These are phyloP conservation scores for Osmerus mordax DNA, from an alignment of 2,113 vertebrate genomes.

Conservation along the genomic window DNA sequence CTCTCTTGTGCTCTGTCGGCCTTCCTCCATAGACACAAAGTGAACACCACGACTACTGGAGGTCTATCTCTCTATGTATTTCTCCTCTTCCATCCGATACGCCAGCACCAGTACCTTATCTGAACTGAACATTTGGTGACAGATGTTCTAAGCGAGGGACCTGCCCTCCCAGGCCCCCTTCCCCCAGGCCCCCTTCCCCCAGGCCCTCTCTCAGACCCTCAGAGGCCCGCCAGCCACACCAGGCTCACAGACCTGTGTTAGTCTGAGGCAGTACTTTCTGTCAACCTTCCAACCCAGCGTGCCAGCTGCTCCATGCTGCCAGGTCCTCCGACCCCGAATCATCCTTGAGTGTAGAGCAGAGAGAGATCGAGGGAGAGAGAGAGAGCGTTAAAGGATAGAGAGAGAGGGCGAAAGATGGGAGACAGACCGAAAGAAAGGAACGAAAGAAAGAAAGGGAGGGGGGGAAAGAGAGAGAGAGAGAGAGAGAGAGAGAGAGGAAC, in stretches of 20 bases:
- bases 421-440: conserved; percentile 9
- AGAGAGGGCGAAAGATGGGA: conserved; percentile 24
- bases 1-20: no score
- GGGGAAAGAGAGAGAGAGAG: neutral
- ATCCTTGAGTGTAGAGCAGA: conserved; percentile 38
- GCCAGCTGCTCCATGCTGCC: conserved; percentile 55
- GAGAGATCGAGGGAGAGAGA: conserved; percentile 30
- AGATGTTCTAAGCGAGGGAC: conserved; percentile 45
- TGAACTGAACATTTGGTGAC: conserved; percentile 37
- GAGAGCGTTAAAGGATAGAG: conserved; percentile 13
- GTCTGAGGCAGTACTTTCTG: conserved; percentile 32
- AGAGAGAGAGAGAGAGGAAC: neutral
- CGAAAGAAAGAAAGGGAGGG: conserved; percentile 1
- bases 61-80: neutral
- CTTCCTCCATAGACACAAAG: no score
- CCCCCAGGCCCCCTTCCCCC: conserved; percentile 24
- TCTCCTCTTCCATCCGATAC: conserved; percentile 22
- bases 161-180: conserved; percentile 1
- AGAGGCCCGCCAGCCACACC: conserved; percentile 40
- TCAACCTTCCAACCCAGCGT: conserved; percentile 38
- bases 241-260: conserved; percentile 38
- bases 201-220: conserved; percentile 40
- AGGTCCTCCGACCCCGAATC: conserved; percentile 40
- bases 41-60: no score
- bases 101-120: conserved; percentile 26